Evolutionary conservation across 2,888 invertebrate genomes (phyloP), one percentile per base, ranked within the genome.

Genomic region (Bhutanitis thaidina): DNA sequence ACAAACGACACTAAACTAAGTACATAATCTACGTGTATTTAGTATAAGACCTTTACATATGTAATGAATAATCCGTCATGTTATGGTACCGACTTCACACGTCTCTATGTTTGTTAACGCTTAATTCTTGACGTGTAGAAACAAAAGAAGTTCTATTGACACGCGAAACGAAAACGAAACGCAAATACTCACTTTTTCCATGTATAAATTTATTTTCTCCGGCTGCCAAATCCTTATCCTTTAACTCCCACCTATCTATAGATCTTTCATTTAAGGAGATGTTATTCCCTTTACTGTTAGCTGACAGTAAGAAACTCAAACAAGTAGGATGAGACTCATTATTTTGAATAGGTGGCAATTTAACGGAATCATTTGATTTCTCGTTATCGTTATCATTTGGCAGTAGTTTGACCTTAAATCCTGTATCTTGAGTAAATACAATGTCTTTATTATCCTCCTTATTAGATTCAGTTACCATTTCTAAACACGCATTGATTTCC

Each of bases 341-440:
- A 27, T 60, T 77, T n/a, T 69, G 64, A 48, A 87, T 80, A 0
- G 81, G 79, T 7, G 88, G 88, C 38, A 88, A 61, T 60, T 73
- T 84, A n/a, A 85, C 69, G 13, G 54, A 48, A 3, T 69, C 70
- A 4, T 56, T 53, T 8, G 55, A 57, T 16, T 45, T 58, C 4
- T 49, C 53, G 10, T 8, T n/a, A 3, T 52, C 49, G 10, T 56
- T 58, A 30, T 62, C 54, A 43, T 8, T 30, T 29, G 62, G 59
- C 1, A 77, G 56, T 20, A 74, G 51, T 55, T 78, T 80, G 1
- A 79, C 56, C 62, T 69, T 76, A 10, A 74, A 57, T 20, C 73
- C 78, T 30, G 67, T 58, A 44, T 67, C 72, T 52, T 72, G 73
- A 1, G 67, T 72, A 35, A 74, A 74, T n/a, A 75, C 37, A 10